A percentile compares a stretch with the other conserved stretches of the same genome.
phyloP scores from a whole-genome alignment of 1,140 invertebrate species.

The Listronotus oregonensis region DNA sequence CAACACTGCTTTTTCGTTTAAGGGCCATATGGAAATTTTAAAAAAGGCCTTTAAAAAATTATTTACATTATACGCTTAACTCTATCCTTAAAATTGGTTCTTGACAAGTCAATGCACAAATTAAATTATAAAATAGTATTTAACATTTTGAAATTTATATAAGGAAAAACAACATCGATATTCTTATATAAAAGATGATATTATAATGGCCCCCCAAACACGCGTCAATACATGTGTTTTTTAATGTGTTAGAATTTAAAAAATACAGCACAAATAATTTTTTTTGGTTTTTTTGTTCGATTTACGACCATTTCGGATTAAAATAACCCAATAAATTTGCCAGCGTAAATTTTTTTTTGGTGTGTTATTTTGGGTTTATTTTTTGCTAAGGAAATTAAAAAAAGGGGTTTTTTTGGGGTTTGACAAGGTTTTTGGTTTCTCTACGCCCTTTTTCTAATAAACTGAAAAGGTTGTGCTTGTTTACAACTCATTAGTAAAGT shows the following conservation, averaged over 20 bases:
- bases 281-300: not conserved
- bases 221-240: slow-evolving; percentile 54
- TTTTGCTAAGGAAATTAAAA: no score
- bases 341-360: no score
- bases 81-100: slow-evolving; percentile 32
- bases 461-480: no score
- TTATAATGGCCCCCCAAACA: slow-evolving; percentile 38
- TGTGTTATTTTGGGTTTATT: no score
- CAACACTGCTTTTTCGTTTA: no score
- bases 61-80: slow-evolving; percentile 36
- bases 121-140: slow-evolving; percentile 38
- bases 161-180: slow-evolving; percentile 53
- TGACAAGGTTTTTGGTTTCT: no score
- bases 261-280: slow-evolving; percentile 28
- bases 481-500: no score
- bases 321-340: no score
- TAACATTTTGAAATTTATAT: slow-evolving; percentile 42
- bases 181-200: slow-evolving; percentile 50
- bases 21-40: no score
- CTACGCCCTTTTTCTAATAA: no score
- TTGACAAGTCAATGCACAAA: slow-evolving; percentile 55
- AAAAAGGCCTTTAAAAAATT: slow-evolving; percentile 1
- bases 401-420: no score
- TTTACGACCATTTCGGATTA: not conserved
- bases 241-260: slow-evolving; percentile 54